Evolutionary conservation across 2,113 vertebrate species (phyloP), one percentile per base, ranked within the genome.

Genomic region (Phrynosoma platyrhinos): DNA sequence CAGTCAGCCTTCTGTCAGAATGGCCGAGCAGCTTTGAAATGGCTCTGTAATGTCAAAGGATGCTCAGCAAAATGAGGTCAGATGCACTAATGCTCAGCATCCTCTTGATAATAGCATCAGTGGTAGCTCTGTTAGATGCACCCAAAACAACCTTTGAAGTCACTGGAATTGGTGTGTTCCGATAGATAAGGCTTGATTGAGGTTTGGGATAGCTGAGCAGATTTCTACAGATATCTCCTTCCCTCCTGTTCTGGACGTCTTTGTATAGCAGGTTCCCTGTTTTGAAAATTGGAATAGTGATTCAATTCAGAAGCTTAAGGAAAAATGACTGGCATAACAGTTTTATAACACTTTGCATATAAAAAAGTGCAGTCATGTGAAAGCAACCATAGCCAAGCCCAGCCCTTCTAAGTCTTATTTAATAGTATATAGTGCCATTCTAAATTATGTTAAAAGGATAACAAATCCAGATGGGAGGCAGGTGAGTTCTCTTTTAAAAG

Each of bases 61-160:
- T 71, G 30, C 25, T 71, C 8, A 30, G 27, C 27, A 71, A 71
- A 94, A 95, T 94, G 91, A 30, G 20, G 47, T 52, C 75, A 16
- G 90, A 89, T 92, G 90, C 90, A 88, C n/a, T 92, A 91, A 62
- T 32, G 47, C 21, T 52, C 27, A 76, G 40, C 40, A 23, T 25
- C 21, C 89, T 89, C 83, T 91, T 84, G 88, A 88, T 89, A 83
- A 58, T 87, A 71, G 53, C 85, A 85, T 62, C 36, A 68, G 82
- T 0, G 6, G 1, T 89, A 79, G 47, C 93, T 91, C 92, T 92
- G 90, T 53, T 32, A 53, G 71, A 94, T 91, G 90, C 74, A 83
- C 14, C 80, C 47, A 30, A 66, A 47, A 66, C 42, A 47, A 5
- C 83, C 55, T 90, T 87, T 93, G 58, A 53, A 81, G 88, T 64